Base-by-base conservation (phyloP, 2,888 invertebrate genomes). In the Ennomos quercinarius region DNA sequence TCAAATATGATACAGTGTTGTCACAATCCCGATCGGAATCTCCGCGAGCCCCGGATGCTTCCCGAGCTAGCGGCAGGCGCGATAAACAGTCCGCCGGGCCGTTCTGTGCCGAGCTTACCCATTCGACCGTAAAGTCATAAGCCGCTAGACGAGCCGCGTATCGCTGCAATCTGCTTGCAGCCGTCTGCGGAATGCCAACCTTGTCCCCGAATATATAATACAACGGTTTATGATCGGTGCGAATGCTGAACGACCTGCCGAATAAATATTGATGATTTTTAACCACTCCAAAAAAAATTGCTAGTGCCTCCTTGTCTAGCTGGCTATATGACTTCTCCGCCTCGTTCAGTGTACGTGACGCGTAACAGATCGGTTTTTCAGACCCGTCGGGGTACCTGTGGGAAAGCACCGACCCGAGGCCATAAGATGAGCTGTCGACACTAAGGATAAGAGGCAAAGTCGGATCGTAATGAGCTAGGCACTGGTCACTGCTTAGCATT, bases 331-430 rank as follows among this genome's bases (percentile, higher is more conserved):
- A 17, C 17, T 17, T 38, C 42, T 66, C 66, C 1, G 48, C 44
- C 0, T 11, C 0, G 0, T 12, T 43, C 0, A 61, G 35, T 0
- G 49, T 47, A 0, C 63, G 58, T 9, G 66, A 66, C 2, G 66
- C 66, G 34, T 53, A 63, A 0, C 49, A 41, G 3, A 63, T 43
- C 0, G 45, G 42, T 2, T 57, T 55, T 13, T 65, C 64, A 8
- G 10, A 34, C 37, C 71, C 73, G 48, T 60, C 67, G 1, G 61
- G 27, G 13, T 63, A 50, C 0, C 51, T 34, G 12, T 72, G 73
- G 40, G 70, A 48, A 9, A 74, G 60, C 37, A 69, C 67, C 0
- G 70, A 66, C 0, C 71, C 71, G 10, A 70, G 38, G n/a, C 71
- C 72, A 49, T 63, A 66, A 34, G 64, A 51, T 41, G 68, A 65